Base-by-base conservation (phyloP, 1,140 invertebrate species). In the Diploscapter pachys region DNA sequence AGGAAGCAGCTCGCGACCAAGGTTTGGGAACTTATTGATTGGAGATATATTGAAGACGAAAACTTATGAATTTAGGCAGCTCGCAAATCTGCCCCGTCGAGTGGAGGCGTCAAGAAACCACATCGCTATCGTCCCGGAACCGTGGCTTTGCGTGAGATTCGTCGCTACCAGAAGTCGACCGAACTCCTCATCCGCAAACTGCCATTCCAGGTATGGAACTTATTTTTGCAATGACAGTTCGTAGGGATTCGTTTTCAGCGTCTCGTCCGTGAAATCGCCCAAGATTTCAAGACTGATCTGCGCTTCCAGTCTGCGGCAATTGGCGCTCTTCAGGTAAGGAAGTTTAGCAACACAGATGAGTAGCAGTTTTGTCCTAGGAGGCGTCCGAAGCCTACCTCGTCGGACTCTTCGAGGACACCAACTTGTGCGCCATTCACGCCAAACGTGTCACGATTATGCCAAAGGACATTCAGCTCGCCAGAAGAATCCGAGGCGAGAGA, bases 361-460 rank as follows among this genome's bases (percentile, higher is more conserved):
- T 31, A 31, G 31, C 31, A 31, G 31, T 31, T 31, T 31, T 31
- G 31, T 31, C 85, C 6, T 90, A 93, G 89, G 93, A 95, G 89
- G 93, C 93, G n/a, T 92, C 91, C 80, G 93, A 95, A 85, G 92
- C 93, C 49, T 94, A 93, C 83, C 85, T 94, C 73, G 92, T 94
- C 6, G 92, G 92, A 81, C 89, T 95, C 8, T 95, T 86, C 89
- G 93, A 95, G 90, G 93, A 94, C 87, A 94, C 93, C 76, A 94
- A 95, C 87, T 89, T 94, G 89, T 94, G 93, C 88, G 93, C 93
- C 77, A 95, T 95, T 86, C 93, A 95, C 85, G 93, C 93, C 77
- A 95, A 95, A 87, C 90, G 93, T 83, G 93, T 96, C 56, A 95
- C 93, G 78, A 95, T 96, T 85, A 95, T 95, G 93, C 93, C 93